Evolutionary conservation across 2,797 vertebrate species (phyloP), one percentile per base, ranked within the genome.

Genomic region (Hipposideros larvatus): DNA sequence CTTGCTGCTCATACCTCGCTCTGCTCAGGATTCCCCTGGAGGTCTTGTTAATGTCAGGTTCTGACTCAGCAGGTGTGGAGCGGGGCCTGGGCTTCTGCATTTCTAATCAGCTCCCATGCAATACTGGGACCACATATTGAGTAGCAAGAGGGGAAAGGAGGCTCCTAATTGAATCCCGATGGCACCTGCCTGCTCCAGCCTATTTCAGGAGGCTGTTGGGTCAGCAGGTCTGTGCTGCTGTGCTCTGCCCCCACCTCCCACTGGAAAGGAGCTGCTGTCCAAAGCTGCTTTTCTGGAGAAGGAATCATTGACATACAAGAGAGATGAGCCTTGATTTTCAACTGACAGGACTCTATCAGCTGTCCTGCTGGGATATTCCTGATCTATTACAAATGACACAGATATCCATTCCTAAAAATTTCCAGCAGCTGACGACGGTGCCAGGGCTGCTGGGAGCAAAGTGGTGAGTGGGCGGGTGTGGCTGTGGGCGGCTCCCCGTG

Each of bases 351-450:
- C 78, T 88, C 91, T 61, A 65, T 96, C 86, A 92, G 91, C 82
- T 87, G 68, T 87, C 92, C 75, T 75, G 31, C 97, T 53, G 65
- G 22, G 28, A 86, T 87, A 68, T 89, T 92, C 55, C 83, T 96
- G 95, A 91, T 96, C 87, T 89, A 95, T 97, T 93, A 94, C 43
- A 97, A 96, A 90, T 46, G 87, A 94, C 95, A 96, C 55, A 41
- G 48, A 96, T 91, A 96, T 91, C 86, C 89, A 95, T 97, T 73
- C 92, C 94, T 94, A 87, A 96, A 87, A 66, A 75, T 87, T 83
- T 68, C 59, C 66, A 91, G 91, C 68, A 71, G 91, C 83, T 71
- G n/a, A 68, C 7, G 37, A 57, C 1, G 21, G 65, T 34, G 51
- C 87, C 34, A 43, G 75, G 34, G 61, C 90, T 90, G 22, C 37